Percentiles rank a stretch among this genome's conserved stretches.
phyloP scores from a whole-genome alignment of 2,113 vertebrate species.

The Neotoma lepida region DNA sequence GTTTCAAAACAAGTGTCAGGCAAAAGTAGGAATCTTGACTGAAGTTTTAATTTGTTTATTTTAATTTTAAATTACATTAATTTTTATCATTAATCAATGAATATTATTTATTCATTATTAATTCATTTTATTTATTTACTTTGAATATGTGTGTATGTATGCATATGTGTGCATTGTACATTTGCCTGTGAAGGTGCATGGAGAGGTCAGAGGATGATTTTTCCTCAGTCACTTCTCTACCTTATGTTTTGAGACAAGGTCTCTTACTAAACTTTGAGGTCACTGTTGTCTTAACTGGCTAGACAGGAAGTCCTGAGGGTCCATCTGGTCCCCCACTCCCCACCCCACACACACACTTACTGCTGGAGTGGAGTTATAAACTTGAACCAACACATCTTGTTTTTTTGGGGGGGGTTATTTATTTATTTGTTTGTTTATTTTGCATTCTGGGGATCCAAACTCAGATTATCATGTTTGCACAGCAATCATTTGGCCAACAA shows the following conservation, averaged over 20 bases:
- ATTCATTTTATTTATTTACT: background rate
- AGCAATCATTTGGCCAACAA: background rate
- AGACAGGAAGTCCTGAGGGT: background rate
- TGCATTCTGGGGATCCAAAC: background rate
- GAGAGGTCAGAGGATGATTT: background rate
- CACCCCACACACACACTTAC: background rate
- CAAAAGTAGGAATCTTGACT: background rate
- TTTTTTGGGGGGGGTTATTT: background rate
- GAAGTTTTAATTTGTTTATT: background rate
- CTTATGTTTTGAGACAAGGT: background rate
- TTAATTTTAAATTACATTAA: background rate
- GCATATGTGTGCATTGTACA: background rate
- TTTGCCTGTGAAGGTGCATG: background rate
- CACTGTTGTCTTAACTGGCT: background rate
- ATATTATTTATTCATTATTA: background rate
- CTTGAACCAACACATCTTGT: background rate
- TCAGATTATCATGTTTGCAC: background rate
- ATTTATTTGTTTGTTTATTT: background rate
- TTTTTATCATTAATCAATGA: background rate
- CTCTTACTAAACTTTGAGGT: background rate
- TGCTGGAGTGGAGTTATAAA: background rate
- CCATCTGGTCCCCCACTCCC: background rate
- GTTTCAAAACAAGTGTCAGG: background rate
- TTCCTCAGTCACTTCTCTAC: background rate
- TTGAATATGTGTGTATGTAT: background rate